Conservation (phyloP, 2,888 invertebrate species). For the Noctuana brunneofusca region DNA sequence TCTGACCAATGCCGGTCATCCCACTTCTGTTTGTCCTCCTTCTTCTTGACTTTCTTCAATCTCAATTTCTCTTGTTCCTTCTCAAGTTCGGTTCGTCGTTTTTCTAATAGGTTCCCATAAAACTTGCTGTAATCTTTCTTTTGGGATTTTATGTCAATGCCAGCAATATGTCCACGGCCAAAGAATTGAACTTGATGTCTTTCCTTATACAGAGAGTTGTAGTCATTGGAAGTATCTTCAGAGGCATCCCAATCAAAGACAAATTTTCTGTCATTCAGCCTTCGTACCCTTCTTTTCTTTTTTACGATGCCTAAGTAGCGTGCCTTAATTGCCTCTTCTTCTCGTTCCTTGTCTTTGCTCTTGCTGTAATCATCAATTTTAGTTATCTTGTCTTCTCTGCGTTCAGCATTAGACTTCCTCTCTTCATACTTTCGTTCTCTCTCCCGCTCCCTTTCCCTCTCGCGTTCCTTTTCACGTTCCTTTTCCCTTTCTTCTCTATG, state of each 20-base stretch:
- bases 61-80: conserved; percentile 97
- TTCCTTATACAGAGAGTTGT: conserved; percentile 98
- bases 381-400: conserved; percentile 72
- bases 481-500: conserved; percentile 70
- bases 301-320: conserved; percentile 96
- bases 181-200: conserved; percentile 98
- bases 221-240: conserved; percentile 99
- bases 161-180: conserved; percentile 98
- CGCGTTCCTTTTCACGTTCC: conserved; percentile 83
- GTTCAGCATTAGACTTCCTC: conserved; percentile 75
- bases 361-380: conserved; percentile 78
- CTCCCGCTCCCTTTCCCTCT: conserved; percentile 68
- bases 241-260: conserved; percentile 99
- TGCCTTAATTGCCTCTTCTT: conserved; percentile 97
- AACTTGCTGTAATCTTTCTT: conserved; percentile 98
- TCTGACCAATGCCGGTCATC: conserved; percentile 99
- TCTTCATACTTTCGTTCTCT: conserved; percentile 78
- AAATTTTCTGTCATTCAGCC: conserved; percentile 99
- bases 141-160: conserved; percentile 98
- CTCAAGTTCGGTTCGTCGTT: conserved; percentile 96
- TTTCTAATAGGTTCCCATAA: conserved; percentile 97
- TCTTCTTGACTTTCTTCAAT: conserved; percentile 94
- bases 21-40: conserved; percentile 99
- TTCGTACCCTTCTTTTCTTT: conserved; percentile 94
- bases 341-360: conserved; percentile 94